Evolutionary conservation across 2,888 invertebrate genomes (phyloP).

Genomic region (Lomographa bimaculata): DNA sequence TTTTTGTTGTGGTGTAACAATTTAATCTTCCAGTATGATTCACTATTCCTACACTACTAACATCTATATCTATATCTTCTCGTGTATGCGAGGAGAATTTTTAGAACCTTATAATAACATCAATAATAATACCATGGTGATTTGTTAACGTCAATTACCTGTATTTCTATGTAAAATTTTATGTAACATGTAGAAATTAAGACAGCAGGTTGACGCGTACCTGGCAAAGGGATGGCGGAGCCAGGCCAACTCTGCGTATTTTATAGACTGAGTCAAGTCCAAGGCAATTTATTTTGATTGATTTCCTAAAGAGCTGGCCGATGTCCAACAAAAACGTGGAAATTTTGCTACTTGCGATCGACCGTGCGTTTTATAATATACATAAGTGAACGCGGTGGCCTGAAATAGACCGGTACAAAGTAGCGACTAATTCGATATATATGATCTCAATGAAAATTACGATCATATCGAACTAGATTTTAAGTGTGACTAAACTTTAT

Average conservation of each 20-base stretch:
- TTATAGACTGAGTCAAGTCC: slow-evolving; percentile 60
- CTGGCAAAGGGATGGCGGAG: slow-evolving; percentile 32
- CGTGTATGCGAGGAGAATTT: neutral
- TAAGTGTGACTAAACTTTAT: too few species aligned
- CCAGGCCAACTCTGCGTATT: slow-evolving; percentile 39
- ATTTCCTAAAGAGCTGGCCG: slow-evolving; percentile 51
- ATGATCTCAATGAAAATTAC: too few species aligned
- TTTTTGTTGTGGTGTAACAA: slow-evolving; percentile 21
- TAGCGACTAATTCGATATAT: too few species aligned
- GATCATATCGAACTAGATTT: too few species aligned
- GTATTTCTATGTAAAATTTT: slow-evolving; percentile 24
- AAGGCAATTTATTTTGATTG: slow-evolving; percentile 64
- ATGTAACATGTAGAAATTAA: slow-evolving; percentile 28
- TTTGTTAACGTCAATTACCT: slow-evolving; percentile 39
- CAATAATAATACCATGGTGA: too few species aligned
- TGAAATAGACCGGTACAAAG: too few species aligned
- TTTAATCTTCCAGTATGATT: slow-evolving; percentile 14
- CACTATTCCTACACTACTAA: slow-evolving; percentile 6
- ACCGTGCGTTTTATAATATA: slow-evolving; percentile 7
- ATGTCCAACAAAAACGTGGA: slow-evolving; percentile 58
- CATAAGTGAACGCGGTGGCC: slow-evolving; percentile 6
- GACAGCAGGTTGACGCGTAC: slow-evolving; percentile 39
- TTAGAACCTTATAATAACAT: too few species aligned
- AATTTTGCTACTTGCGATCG: slow-evolving; percentile 42
- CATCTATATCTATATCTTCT: slow-evolving; percentile 3